Percentiles rank a stretch among this genome's conserved stretches.
These are phyloP conservation scores for Orthonychiurus folsomi DNA, from an alignment of 2,888 invertebrate species.

Conservation along the genomic window DNA sequence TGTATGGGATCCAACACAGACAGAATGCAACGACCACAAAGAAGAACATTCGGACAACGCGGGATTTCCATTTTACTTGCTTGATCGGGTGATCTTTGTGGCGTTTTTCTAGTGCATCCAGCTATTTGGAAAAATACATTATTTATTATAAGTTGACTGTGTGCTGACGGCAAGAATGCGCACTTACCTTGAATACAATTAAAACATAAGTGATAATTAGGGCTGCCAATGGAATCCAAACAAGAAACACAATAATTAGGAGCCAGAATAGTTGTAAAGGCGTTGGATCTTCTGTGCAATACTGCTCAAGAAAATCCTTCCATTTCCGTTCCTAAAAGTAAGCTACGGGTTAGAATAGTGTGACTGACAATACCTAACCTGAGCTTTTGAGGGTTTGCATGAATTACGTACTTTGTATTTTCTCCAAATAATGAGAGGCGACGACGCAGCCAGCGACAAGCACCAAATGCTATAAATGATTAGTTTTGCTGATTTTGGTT, in stretches of 20 bases:
- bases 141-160: no score
- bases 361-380: no score
- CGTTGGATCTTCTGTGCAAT: conserved; percentile 60
- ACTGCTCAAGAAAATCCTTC: conserved; percentile 65
- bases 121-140: no score
- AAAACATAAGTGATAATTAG: conserved; percentile 66
- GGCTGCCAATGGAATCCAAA: conserved; percentile 65
- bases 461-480: conserved; percentile 62
- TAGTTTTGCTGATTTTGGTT: conserved; percentile 55
- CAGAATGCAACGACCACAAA: conserved; percentile 59
- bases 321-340: conserved; percentile 57
- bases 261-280: conserved; percentile 68
- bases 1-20: conserved; percentile 63
- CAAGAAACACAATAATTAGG: conserved; percentile 61
- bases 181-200: conserved; percentile 58
- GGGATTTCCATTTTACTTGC: conserved; percentile 56
- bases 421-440: conserved; percentile 58
- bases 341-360: neutral
- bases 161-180: no score
- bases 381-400: neutral
- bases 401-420: conserved; percentile 50
- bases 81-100: conserved; percentile 54
- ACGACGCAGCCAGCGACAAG: conserved; percentile 53
- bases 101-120: conserved; percentile 58
- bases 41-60: conserved; percentile 62